Evolutionary conservation across 2,888 invertebrate species (phyloP).

Genomic region (Alcis repandata): DNA sequence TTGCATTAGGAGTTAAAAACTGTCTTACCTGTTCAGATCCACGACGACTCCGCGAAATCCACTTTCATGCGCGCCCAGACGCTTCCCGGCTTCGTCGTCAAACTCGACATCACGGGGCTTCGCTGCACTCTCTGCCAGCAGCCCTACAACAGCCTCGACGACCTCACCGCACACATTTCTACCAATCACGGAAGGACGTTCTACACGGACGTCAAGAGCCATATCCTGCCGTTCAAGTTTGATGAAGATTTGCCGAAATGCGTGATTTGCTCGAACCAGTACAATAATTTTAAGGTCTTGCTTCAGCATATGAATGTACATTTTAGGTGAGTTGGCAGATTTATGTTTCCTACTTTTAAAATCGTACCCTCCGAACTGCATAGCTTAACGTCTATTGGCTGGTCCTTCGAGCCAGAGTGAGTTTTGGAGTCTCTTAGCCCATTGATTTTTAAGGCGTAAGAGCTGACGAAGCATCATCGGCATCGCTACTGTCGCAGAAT

Average conservation of each 20-base stretch:
- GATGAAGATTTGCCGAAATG: slow-evolving; percentile 51
- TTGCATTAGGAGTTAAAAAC: no score
- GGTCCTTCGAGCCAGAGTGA: no score
- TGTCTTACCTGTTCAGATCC: slow-evolving; percentile 34
- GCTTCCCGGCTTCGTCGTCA: slow-evolving; percentile 56
- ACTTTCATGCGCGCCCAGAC: slow-evolving; percentile 46
- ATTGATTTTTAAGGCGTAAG: no score
- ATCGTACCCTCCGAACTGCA: no score
- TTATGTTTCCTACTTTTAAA: no score
- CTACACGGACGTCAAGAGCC: slow-evolving; percentile 56
- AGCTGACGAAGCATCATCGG: no score
- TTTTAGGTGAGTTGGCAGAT: slow-evolving; percentile 38
- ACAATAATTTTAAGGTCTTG: slow-evolving; percentile 63
- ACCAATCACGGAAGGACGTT: slow-evolving; percentile 52
- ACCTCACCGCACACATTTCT: slow-evolving; percentile 56
- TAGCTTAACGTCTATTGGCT: no score
- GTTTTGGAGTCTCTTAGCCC: no score
- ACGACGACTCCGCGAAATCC: slow-evolving; percentile 42
- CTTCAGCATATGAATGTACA: slow-evolving; percentile 71
- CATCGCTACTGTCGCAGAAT: no score
- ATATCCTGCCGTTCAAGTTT: slow-evolving; percentile 65
- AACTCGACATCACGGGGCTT: slow-evolving; percentile 65
- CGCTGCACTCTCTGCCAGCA: slow-evolving; percentile 58
- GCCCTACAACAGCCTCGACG: slow-evolving; percentile 48
- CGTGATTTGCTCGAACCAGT: slow-evolving; percentile 52